These are phyloP conservation scores for Pollenia griseotomentosa DNA, from an alignment of 2,888 invertebrate genomes.

Conservation along the genomic window DNA sequence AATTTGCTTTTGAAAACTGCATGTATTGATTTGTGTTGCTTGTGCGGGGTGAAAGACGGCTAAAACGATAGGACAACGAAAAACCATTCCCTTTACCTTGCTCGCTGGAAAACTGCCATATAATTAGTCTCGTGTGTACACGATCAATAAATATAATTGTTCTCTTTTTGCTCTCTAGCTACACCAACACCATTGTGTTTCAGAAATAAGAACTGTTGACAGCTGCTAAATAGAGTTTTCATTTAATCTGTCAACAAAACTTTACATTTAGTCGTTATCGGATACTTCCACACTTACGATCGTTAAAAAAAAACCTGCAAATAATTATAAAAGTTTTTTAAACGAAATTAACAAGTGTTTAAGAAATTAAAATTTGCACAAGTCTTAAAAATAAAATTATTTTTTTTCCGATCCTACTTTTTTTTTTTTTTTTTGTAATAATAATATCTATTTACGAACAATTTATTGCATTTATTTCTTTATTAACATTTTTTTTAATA, in stretches of 20 bases:
- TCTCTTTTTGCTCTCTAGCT: not conserved
- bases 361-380: not conserved
- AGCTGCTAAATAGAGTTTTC: conserved; percentile 27
- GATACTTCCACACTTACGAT: conserved; percentile 32
- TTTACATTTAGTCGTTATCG: conserved; percentile 55
- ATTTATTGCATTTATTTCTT: not conserved
- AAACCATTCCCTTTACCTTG: no score
- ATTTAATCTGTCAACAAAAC: conserved; percentile 11
- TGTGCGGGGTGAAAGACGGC: no score
- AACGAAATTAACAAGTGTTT: not conserved
- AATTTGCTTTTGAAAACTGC: no score
- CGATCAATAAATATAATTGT: no score
- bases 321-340: not conserved
- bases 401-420: not conserved
- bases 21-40: no score
- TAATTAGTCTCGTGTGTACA: no score
- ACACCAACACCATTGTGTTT: not conserved
- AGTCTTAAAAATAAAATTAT: not conserved
- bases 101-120: no score
- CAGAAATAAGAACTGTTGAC: not conserved
- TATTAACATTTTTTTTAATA: not conserved
- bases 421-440: no score
- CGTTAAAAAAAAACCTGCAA: not conserved
- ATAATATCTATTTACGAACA: no score
- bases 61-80: no score